A percentile compares a stretch with the other conserved stretches of the same genome.
Conservation (phyloP, 2,113 vertebrate genomes). For the Danionella cerebrum region DNA sequence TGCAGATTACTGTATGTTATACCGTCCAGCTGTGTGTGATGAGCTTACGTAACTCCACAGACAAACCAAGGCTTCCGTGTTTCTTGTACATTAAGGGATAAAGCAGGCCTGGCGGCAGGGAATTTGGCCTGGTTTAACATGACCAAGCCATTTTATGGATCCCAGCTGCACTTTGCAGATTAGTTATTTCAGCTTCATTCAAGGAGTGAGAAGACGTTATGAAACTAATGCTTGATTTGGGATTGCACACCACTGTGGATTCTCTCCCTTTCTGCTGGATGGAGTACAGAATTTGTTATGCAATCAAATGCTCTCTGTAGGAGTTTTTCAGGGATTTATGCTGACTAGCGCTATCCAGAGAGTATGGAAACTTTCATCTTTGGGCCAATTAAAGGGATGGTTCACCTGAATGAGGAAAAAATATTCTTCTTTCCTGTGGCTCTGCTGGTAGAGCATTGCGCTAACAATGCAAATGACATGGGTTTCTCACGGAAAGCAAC, state of each 20-base stretch:
- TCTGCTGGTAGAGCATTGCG: too few species aligned
- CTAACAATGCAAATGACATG: too few species aligned
- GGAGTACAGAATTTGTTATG: neutral
- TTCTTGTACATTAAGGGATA: constrained; percentile 11
- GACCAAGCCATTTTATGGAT: constrained; percentile 2
- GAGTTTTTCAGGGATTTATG: neutral
- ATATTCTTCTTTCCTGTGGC: too few species aligned
- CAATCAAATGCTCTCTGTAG: neutral
- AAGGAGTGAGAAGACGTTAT: neutral
- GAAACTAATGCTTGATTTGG: neutral
- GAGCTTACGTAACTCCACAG: constrained; percentile 23
- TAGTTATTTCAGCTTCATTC: neutral
- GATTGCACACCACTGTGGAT: neutral
- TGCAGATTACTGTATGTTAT: constrained; percentile 25
- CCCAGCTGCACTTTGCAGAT: constrained; percentile 7
- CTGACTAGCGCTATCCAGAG: neutral
- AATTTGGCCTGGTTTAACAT: neutral
- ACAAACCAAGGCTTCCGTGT: constrained; percentile 8
- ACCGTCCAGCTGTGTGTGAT: neutral
- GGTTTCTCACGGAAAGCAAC: too few species aligned
- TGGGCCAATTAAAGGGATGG: too few species aligned
- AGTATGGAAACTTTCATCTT: too few species aligned
- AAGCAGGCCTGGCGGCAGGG: neutral
- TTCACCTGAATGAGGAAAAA: too few species aligned
- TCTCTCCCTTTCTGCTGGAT: neutral